Evolutionary conservation across 2,113 vertebrate species (phyloP).

Genomic region (Deroptyus accipitrinus): DNA sequence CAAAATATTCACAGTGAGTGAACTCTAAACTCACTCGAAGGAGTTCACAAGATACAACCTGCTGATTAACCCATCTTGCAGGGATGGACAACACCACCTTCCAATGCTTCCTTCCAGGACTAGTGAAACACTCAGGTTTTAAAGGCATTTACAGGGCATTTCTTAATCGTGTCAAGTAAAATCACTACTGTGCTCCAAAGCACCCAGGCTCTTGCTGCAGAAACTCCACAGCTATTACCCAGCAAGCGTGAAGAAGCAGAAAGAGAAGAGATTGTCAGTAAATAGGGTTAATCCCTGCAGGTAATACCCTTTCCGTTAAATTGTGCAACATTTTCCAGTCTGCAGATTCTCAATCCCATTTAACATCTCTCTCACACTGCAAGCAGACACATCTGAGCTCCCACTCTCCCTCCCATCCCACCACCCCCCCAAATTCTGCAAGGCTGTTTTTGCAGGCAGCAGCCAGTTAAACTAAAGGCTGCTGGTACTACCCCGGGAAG

Average conservation of each 20-base stretch:
- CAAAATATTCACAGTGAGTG: not conserved
- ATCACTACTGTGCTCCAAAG: not conserved
- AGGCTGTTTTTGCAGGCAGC: slow-evolving; percentile 45
- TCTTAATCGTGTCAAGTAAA: not conserved
- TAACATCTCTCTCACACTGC: slow-evolving; percentile 34
- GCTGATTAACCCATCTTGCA: not conserved
- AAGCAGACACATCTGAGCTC: not conserved
- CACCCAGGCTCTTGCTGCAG: not conserved
- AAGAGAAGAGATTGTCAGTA: not conserved
- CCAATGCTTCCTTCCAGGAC: not conserved
- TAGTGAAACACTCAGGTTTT: not conserved
- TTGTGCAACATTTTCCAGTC: slow-evolving; percentile 75
- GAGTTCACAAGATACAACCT: not conserved
- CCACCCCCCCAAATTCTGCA: not conserved
- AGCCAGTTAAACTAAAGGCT: slow-evolving; percentile 45
- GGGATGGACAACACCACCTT: not conserved
- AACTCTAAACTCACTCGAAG: not conserved
- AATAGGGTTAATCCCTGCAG: slow-evolving; percentile 81
- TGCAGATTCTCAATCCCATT: slow-evolving; percentile 58
- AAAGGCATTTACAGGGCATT: not conserved
- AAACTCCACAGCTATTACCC: slow-evolving; percentile 4
- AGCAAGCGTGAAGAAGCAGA: slow-evolving; percentile 6
- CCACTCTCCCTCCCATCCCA: not conserved
- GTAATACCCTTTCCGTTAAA: slow-evolving; percentile 55
- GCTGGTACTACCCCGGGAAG: slow-evolving; percentile 43